A percentile compares a stretch with the other conserved stretches of the same genome.
Evolutionary conservation across 2,888 invertebrate species (phyloP).

Genomic region (Cheilosia vernalis): DNA sequence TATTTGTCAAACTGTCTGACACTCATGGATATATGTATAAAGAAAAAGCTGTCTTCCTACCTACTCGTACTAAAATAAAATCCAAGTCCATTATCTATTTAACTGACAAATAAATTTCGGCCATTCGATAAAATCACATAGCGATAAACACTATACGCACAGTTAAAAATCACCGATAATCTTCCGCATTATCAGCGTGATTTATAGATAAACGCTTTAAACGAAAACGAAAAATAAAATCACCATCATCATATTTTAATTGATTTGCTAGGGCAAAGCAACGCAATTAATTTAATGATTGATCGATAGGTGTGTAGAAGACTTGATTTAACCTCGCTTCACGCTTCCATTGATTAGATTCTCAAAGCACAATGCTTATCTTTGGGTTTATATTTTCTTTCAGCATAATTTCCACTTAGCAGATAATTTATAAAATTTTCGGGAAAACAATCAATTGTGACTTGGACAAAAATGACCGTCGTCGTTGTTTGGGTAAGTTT

Average conservation of each 20-base stretch:
- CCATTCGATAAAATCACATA: conserved; percentile 44
- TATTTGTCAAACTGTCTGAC: background rate
- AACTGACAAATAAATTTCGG: conserved; percentile 50
- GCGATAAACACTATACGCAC: conserved; percentile 28
- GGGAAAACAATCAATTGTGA: conserved; percentile 51
- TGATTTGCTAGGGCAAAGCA: conserved; percentile 10
- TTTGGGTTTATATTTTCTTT: conserved; percentile 33
- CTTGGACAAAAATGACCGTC: conserved; percentile 60
- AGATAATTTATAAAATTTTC: conserved; percentile 53
- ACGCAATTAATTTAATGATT: conserved; percentile 43
- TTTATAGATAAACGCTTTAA: conserved; percentile 26
- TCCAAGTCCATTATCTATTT: conserved; percentile 35
- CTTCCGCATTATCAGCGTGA: conserved; percentile 41
- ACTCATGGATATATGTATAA: background rate
- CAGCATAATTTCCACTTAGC: conserved; percentile 37
- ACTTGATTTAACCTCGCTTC: conserved; percentile 44
- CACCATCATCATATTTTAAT: conserved; percentile 38
- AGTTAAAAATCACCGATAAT: conserved; percentile 41
- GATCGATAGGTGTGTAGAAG: conserved; percentile 19
- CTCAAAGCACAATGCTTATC: conserved; percentile 46
- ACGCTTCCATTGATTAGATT: conserved; percentile 60
- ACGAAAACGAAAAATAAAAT: conserved; percentile 2
- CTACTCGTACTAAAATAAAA: background rate
- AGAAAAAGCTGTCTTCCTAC: background rate
- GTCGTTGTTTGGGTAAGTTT: background rate